A percentile compares a stretch with the other conserved stretches of the same genome.
Conservation (phyloP, 2,113 vertebrate species). For the Corvus moneduloides region DNA sequence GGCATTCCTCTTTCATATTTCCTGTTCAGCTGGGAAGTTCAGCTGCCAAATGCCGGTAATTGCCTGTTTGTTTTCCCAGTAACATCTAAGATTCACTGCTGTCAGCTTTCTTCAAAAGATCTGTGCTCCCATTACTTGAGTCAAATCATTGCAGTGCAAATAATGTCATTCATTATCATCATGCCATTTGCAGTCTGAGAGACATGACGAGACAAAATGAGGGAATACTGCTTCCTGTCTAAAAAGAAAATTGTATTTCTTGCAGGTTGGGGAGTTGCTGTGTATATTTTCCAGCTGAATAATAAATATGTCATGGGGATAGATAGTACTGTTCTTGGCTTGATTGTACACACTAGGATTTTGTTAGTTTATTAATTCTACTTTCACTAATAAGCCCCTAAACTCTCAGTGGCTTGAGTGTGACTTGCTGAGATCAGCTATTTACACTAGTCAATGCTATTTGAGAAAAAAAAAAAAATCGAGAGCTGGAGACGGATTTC, state of each 20-base stretch:
- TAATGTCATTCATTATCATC: conserved; percentile 27
- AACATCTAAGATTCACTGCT: background rate
- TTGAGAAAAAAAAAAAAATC: background rate
- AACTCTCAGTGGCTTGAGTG: background rate
- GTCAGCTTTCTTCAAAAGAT: background rate
- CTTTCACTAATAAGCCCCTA: background rate
- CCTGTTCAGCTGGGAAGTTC: background rate
- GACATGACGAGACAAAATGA: conserved; percentile 3
- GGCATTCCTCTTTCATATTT: background rate
- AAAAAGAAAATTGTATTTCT: background rate
- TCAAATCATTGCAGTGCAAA: background rate
- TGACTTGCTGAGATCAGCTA: background rate
- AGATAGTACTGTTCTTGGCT: background rate
- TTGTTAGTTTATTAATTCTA: background rate
- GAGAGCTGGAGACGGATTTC: background rate
- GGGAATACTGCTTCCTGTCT: conserved; percentile 1
- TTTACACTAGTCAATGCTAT: background rate
- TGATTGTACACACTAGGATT: background rate
- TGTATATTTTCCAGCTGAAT: background rate
- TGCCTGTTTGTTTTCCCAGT: background rate
- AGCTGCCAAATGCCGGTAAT: background rate
- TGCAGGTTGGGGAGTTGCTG: background rate
- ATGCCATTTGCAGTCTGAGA: background rate
- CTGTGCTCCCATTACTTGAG: background rate
- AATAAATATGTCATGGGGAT: background rate